A percentile compares a stretch with the other conserved stretches of the same genome.
Evolutionary conservation across 2,113 vertebrate genomes (phyloP).

Genomic region (Arvicanthis niloticus): DNA sequence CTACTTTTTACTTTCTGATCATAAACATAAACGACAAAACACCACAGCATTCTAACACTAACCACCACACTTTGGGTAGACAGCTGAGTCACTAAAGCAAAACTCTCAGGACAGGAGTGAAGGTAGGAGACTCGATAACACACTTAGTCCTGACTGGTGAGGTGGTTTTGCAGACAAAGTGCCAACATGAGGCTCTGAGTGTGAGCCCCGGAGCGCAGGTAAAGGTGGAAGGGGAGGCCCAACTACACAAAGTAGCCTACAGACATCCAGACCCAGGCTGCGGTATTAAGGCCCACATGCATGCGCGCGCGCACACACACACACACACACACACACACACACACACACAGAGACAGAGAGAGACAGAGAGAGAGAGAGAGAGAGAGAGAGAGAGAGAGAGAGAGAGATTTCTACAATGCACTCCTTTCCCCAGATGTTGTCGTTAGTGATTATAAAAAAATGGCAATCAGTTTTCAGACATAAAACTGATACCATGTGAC

Average conservation of each 20-base stretch:
- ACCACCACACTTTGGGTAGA: neutral
- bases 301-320: neutral
- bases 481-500: constrained; percentile 14
- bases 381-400: too few species aligned
- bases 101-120: neutral
- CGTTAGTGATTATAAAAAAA: constrained; percentile 23
- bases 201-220: too few species aligned
- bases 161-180: too few species aligned
- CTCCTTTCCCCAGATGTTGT: neutral
- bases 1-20: constrained; percentile 20
- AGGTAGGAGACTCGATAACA: neutral
- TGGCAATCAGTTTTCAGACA: neutral
- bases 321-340: too few species aligned
- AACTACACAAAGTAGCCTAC: neutral
- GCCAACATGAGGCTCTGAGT: neutral
- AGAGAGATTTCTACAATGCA: neutral
- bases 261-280: neutral
- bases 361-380: too few species aligned
- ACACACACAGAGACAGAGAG: neutral
- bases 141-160: neutral
- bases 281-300: neutral
- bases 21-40: constrained; percentile 54
- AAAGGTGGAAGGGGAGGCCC: neutral
- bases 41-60: constrained; percentile 14
- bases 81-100: constrained; percentile 16